Evolutionary conservation across 2,888 invertebrate genomes (phyloP).

Genomic region (Monoplex corrugatus): DNA sequence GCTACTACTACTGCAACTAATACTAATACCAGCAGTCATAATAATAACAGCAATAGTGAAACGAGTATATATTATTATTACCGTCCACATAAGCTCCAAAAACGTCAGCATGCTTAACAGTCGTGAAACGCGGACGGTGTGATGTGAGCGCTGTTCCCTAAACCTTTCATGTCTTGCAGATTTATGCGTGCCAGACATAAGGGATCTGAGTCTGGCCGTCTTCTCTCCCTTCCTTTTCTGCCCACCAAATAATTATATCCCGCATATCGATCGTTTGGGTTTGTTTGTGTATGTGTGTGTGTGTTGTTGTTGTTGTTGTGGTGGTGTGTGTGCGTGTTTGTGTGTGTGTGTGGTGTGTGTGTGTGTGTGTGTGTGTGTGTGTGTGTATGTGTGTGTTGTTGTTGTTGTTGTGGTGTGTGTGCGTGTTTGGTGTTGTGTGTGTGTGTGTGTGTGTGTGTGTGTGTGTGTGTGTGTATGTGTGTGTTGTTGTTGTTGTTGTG

Average conservation of each 20-base stretch:
- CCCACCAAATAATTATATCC: too few species aligned
- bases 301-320: conserved; percentile 1
- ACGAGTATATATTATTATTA: too few species aligned
- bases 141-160: too few species aligned
- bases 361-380: neutral
- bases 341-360: conserved; percentile 5
- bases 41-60: too few species aligned
- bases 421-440: neutral
- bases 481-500: neutral
- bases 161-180: too few species aligned
- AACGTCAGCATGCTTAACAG: neutral
- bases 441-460: neutral
- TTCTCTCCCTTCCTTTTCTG: too few species aligned
- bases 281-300: neutral
- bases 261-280: neutral
- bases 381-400: neutral
- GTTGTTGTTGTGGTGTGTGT: neutral
- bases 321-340: conserved; percentile 1
- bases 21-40: too few species aligned
- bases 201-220: too few species aligned
- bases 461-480: neutral
- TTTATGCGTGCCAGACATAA: too few species aligned
- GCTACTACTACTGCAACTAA: too few species aligned
- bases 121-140: too few species aligned
- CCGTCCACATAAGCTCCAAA: too few species aligned